phyloP scores from a whole-genome alignment of 2,797 vertebrate genomes.

The Xenopus petersii region DNA sequence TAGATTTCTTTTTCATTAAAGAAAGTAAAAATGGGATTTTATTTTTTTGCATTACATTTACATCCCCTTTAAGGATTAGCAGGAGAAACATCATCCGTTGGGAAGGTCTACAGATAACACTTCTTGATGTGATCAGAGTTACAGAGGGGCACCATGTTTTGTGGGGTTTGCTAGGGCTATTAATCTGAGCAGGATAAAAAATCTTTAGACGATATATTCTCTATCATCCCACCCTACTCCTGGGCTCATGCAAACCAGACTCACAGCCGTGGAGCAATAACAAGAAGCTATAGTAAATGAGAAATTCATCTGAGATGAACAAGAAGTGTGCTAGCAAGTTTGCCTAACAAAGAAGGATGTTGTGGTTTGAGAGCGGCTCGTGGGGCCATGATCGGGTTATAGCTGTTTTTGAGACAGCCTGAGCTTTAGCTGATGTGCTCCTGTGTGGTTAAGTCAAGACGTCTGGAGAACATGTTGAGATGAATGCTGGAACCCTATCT shows the following conservation, averaged over 20 bases:
- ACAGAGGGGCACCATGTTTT: no score
- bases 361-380: slow-evolving; percentile 68
- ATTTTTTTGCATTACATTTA: no score
- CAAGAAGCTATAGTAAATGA: background rate
- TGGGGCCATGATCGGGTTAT: slow-evolving; percentile 59
- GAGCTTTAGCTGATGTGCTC: slow-evolving; percentile 47
- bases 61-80: no score
- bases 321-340: background rate
- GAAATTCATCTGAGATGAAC: slow-evolving; percentile 6
- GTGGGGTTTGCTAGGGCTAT: no score
- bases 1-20: no score
- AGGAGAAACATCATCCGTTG: no score
- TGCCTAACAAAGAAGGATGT: slow-evolving; percentile 60
- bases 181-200: no score
- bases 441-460: slow-evolving; percentile 60
- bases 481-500: background rate
- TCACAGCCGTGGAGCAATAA: background rate
- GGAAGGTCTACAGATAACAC: no score
- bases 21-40: no score
- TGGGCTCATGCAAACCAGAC: background rate
- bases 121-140: no score
- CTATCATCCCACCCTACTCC: background rate
- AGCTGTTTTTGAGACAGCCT: slow-evolving; percentile 58
- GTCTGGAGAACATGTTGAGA: slow-evolving; percentile 48
- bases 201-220: no score